Percentiles rank a stretch among this genome's conserved stretches.
phyloP scores from a whole-genome alignment of 2,888 invertebrate species.

The Folsomia manolachei region DNA sequence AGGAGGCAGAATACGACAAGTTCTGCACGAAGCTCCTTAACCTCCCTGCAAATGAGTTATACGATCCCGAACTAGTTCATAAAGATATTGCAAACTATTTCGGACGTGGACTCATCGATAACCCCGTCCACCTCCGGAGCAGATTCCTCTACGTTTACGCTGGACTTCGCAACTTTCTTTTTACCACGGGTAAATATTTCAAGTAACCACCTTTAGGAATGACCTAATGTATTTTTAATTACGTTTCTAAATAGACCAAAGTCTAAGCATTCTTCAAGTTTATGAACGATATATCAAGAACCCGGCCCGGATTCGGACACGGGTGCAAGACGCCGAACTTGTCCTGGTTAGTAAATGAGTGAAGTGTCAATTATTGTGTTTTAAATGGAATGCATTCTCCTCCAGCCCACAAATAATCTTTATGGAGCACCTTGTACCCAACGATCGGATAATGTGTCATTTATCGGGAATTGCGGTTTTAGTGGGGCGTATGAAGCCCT shows the following conservation, averaged over 20 bases:
- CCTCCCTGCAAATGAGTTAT: slow-evolving; percentile 23
- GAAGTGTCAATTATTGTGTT: background rate
- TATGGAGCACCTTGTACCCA: slow-evolving; percentile 40
- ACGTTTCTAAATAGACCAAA: slow-evolving; percentile 28
- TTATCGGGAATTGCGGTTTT: slow-evolving; percentile 45
- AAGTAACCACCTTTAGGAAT: too few species aligned
- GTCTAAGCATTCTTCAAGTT: slow-evolving; percentile 29
- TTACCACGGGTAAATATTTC: slow-evolving; percentile 28
- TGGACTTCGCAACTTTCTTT: slow-evolving; percentile 32
- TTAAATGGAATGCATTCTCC: background rate
- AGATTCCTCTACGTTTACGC: slow-evolving; percentile 36
- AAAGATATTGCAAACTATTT: slow-evolving; percentile 30
- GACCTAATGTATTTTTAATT: too few species aligned
- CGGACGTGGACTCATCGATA: slow-evolving; percentile 24
- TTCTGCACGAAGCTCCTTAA: slow-evolving; percentile 30
- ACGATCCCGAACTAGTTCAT: slow-evolving; percentile 30
- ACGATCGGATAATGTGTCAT: slow-evolving; percentile 22
- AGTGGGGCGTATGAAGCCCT: slow-evolving; percentile 46
- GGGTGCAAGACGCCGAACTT: slow-evolving; percentile 35
- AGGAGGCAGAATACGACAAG: slow-evolving; percentile 30
- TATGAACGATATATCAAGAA: slow-evolving; percentile 39
- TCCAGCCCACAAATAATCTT: slow-evolving; percentile 31
- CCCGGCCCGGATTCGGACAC: slow-evolving; percentile 23
- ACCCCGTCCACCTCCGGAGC: slow-evolving; percentile 26
- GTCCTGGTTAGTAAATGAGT: slow-evolving; percentile 27